Base-by-base conservation (phyloP, 2,797 vertebrate species). In the Coracias cyanogaster region DNA sequence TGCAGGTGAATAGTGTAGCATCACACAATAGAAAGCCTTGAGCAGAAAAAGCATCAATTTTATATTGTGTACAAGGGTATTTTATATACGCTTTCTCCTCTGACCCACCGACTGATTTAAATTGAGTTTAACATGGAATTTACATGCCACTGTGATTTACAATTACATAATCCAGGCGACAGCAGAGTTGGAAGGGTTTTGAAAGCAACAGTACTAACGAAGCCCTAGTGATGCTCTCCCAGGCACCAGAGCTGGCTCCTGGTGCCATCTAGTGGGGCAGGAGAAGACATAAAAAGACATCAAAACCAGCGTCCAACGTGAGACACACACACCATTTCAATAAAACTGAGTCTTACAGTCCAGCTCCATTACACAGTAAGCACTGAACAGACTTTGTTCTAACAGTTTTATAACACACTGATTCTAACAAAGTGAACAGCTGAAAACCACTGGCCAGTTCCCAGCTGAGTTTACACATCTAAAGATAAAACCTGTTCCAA, bases 211-310 rank as follows among this genome's bases (percentile, higher is more conserved):
- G 20, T 2, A 19, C 4, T 10, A 31, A 26, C 3, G 48, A 77
- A 96, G 20, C 21, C 33, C 37, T 2, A 28, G 70, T 3, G 15
- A 52, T 28, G 25, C 21, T n/a, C 29, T 35, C 37, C 46, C 55
- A 39, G 48, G n/a, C 29, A 18, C 5, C 10, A 8, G 31, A 19
- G 58, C 57, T 74, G 92, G 93, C 93, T 76, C 76, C 57, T 45
- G 86, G 76, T 61, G 82, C 97, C 97, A 96, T 71, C 97, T 97
- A 80, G 95, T 85, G 96, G 96, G 31, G 49, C 28, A 12, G 3
- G 39, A 15, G 33, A 90, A 81, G 20, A 39, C 3, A 4, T 22
- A 55, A 73, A 70, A 90, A 81, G 20, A 39, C 3, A 4, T 6
- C 20, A 55, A 73, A 70, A 84, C 2, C 46, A 10, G 29, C 54